Conservation (phyloP, 2,113 vertebrate species). For the Odocoileus virginianus region DNA sequence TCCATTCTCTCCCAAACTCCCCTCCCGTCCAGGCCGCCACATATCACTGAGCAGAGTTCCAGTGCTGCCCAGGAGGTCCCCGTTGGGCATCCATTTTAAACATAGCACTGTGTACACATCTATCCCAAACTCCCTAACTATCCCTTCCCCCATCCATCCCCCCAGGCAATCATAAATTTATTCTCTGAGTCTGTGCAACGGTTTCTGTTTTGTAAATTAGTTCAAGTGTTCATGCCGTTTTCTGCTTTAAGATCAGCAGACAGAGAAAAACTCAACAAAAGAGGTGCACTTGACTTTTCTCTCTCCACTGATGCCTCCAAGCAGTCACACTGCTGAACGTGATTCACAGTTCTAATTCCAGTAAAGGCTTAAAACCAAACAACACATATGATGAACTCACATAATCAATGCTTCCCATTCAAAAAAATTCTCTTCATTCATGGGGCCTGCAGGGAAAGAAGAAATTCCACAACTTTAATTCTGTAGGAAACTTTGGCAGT, state of each 20-base stretch:
- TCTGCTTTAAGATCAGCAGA: not conserved
- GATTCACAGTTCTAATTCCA: not conserved
- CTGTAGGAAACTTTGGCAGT: not conserved
- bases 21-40: not conserved
- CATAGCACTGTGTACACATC: not conserved
- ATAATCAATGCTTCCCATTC: slow-evolving; percentile 99
- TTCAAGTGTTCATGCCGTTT: not conserved
- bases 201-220: not conserved
- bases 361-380: not conserved
- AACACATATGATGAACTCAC: slow-evolving; percentile 81
- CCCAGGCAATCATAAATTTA: not conserved
- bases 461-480: slow-evolving; percentile 16
- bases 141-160: not conserved
- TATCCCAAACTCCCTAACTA: not conserved
- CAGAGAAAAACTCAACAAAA: not conserved
- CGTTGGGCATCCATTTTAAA: not conserved
- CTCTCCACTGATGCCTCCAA: not conserved
- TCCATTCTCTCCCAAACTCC: not conserved
- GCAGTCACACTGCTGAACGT: not conserved
- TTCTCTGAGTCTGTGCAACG: not conserved
- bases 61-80: not conserved
- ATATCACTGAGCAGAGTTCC: not conserved
- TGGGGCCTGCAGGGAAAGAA: slow-evolving; percentile 85
- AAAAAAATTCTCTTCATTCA: slow-evolving; percentile 99
- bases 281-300: rapidly evolving